Base-by-base conservation (phyloP, 2,888 invertebrate species). In the Netelia melanura region DNA sequence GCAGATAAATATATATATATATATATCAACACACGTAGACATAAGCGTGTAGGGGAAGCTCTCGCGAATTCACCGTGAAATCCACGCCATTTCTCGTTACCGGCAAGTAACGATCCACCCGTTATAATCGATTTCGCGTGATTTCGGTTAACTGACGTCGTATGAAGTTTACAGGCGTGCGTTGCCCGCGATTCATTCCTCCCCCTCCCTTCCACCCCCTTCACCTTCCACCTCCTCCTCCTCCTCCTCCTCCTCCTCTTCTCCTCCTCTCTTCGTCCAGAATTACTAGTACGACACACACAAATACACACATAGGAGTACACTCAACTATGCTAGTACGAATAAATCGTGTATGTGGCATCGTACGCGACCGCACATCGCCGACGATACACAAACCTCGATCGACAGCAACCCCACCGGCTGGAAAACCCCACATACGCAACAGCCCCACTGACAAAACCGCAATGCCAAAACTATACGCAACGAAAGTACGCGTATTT, bases 71-170 rank as follows among this genome's bases (percentile, higher is more conserved):
- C 89, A 87, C 89, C 88, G 89, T 91, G 90, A 91, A 90, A 91
- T 90, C 88, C 88, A 83, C 90, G 91, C 90, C 91, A 89, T 90
- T 91, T 90, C 91, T 86, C 89, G 90, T 89, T 91, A 90, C 87
- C 89, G 86, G 88, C 86, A 87, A 85, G 89, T 88, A 89, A 89
- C 91, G 90, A 91, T 90, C 89, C 88, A 87, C 85, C 89, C 89
- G 90, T 91, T 91, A 90, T 92, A 92, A 92, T 92, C 91, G 91
- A 91, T 92, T 92, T 89, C 88, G 88, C 91, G 90, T 89, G 91
- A 92, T 92, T 91, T 90, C 89, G 90, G 90, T 91, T 90, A 92
- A 90, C 91, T 91, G 89, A 89, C 89, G 91, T 91, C 91, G 89
- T 89, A 89, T 87, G 87, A 92, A 92, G 91, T 92, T 92, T 91